phyloP scores from a whole-genome alignment of 2,888 invertebrate species.

The Tenthredo notha region DNA sequence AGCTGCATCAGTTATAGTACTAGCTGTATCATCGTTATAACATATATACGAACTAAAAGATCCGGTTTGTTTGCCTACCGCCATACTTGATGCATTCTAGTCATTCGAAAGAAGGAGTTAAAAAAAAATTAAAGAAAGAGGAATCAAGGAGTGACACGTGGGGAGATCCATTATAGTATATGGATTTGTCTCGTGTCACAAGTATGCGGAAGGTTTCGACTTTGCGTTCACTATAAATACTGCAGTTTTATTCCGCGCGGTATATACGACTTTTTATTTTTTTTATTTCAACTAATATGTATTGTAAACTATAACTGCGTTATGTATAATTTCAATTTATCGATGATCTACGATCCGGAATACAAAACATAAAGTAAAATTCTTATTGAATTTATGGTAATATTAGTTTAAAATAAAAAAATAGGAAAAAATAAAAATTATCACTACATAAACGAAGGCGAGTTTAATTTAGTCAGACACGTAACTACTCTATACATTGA shows the following conservation, averaged over 20 bases:
- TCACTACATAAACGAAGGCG: neutral
- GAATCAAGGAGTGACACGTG: conserved; percentile 44
- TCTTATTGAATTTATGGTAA: too few relatives aligned
- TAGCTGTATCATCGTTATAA: neutral
- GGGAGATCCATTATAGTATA: conserved; percentile 22
- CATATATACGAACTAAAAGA: conserved; percentile 50
- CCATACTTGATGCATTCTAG: conserved; percentile 60
- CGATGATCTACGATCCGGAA: neutral
- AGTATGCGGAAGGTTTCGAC: neutral
- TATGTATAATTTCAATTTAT: neutral
- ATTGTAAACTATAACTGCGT: neutral
- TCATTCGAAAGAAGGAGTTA: neutral
- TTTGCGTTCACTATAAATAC: neutral
- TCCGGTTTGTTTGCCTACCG: conserved; percentile 63
- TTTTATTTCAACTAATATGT: neutral
- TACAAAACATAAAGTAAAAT: neutral
- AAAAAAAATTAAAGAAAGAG: conserved; percentile 34
- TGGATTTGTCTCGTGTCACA: conserved; percentile 18
- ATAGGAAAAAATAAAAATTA: neutral
- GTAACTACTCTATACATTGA: neutral
- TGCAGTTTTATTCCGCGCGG: neutral
- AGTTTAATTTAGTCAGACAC: neutral
- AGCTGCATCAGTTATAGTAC: neutral
- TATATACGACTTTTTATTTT: neutral
- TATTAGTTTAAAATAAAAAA: neutral